Conservation (phyloP, 2,113 vertebrate species). For the Daubentonia madagascariensis region DNA sequence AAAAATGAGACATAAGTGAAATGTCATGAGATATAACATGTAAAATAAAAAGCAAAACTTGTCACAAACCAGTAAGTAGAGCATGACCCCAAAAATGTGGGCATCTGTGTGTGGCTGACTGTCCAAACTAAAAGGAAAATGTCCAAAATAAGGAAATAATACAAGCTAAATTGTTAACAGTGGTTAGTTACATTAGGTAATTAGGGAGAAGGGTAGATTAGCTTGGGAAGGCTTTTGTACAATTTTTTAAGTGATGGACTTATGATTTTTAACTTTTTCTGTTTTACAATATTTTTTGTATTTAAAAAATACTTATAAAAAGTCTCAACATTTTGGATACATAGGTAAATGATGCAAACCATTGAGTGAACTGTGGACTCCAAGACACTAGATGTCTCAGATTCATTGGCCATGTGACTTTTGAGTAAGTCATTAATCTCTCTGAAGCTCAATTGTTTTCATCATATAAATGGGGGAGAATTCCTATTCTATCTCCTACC, state of each 20-base stretch:
- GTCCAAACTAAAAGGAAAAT: background rate
- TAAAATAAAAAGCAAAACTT: background rate
- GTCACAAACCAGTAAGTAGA: background rate
- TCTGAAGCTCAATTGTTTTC: background rate
- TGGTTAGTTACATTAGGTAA: background rate
- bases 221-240: background rate
- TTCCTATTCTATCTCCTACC: background rate
- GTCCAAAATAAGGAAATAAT: background rate
- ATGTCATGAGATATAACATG: background rate
- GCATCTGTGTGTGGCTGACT: background rate
- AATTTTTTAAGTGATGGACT: background rate
- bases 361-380: background rate
- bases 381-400: background rate
- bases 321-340: background rate
- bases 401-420: background rate
- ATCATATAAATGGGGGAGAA: background rate
- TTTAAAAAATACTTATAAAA: background rate
- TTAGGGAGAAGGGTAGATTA: background rate
- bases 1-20: background rate
- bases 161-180: background rate
- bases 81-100: background rate
- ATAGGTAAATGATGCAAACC: background rate
- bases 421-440: background rate
- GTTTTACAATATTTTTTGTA: background rate
- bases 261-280: background rate